Conservation (phyloP, 2,888 invertebrate species). For the Anthrax anthrax region DNA sequence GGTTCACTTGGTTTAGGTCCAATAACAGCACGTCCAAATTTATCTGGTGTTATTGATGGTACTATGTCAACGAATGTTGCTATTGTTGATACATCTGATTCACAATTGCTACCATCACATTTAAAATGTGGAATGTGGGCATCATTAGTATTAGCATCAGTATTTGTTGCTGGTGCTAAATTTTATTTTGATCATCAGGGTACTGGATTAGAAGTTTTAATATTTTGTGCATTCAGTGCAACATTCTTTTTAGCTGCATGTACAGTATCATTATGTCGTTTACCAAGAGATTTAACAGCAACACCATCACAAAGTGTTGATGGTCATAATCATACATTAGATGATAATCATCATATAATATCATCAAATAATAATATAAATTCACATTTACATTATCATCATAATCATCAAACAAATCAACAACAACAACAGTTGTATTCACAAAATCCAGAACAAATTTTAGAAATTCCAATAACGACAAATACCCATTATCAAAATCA, state of each 20-base stretch:
- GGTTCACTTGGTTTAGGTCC: constrained; percentile 16
- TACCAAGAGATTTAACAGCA: constrained; percentile 29
- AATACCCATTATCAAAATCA: no score
- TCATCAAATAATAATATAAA: constrained; percentile 1
- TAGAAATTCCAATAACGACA: constrained; percentile 4
- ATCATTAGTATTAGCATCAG: constrained; percentile 51
- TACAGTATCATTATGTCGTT: constrained; percentile 45
- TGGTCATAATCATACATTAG: constrained; percentile 8
- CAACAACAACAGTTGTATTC: constrained; percentile 6
- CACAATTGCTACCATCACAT: constrained; percentile 41
- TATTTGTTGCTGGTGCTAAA: constrained; percentile 55
- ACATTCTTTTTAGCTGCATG: constrained; percentile 49
- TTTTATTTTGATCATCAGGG: constrained; percentile 55
- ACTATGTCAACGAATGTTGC: neutral
- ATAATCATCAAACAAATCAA: constrained; percentile 6
- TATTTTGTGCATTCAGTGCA: constrained; percentile 48
- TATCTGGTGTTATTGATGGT: constrained; percentile 9
- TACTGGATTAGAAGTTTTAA: constrained; percentile 43
- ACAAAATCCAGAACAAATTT: constrained; percentile 5
- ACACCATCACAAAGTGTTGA: constrained; percentile 32
- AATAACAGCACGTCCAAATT: constrained; percentile 12
- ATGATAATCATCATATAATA: constrained; percentile 6
- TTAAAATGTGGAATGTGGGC: constrained; percentile 58
- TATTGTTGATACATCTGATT: constrained; percentile 9
- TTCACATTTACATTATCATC: constrained; percentile 2